Evolutionary conservation across 2,888 invertebrate genomes (phyloP), one percentile per base, ranked within the genome.

Genomic region (Brachypalpus laphriformis): DNA sequence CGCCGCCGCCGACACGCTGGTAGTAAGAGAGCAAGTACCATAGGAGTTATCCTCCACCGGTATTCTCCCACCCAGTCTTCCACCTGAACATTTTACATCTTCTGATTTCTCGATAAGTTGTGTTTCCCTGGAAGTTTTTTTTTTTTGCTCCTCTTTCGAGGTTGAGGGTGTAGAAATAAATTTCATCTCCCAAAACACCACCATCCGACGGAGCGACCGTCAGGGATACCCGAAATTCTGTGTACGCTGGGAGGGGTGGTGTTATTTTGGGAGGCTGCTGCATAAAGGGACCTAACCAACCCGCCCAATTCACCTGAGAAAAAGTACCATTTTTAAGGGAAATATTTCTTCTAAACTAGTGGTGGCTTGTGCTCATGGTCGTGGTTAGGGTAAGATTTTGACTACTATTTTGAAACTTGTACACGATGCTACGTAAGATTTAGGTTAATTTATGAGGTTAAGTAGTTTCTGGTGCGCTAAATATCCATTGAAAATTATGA

Each of bases 391-490:
- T 65, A 63, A 51, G 57, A 34, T 45, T 61, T 40, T 49, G 11
- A 56, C 63, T 28, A 51, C 49, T 51, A 74, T 68, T 45, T 61
- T 37, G 9, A 68, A 68, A 65, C 56, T 82, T 66, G 42, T 45
- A 14, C 37, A 47, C 77, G 45, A 18, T 34, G 51, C 49, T 51
- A 37, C 51, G 18, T 71, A 77, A 61, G 82, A 77, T 72, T 82
- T 82, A 51, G 82, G 77, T 82, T 82, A 82, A 82, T 82, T 82
- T 82, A 82, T 77, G 72, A 72, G 82, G 82, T 77, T 77, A 82
- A 77, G 82, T 72, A 77, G 82, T 82, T 76, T 72, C 40, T 28
- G 37, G 54, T 56, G 77, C 34, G 65, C 77, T 77, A 66, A 77
- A 77, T 77, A 77, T 63, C 71, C 71, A 72, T 72, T 61, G 65